These are phyloP conservation scores for Gymnorhina tibicen DNA, from an alignment of 2,113 vertebrate genomes.

Conservation along the genomic window DNA sequence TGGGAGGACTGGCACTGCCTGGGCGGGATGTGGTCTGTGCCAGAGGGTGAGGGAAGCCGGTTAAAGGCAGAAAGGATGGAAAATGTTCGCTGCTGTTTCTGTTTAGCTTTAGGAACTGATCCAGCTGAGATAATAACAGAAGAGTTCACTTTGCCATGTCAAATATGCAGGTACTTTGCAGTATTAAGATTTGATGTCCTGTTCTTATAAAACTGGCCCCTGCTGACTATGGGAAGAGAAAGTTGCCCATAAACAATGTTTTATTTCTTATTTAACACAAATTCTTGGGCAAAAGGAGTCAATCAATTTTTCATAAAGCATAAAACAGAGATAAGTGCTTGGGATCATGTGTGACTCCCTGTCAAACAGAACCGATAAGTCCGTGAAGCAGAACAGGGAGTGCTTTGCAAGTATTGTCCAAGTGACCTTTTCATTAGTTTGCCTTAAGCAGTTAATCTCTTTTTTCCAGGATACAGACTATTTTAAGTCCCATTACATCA, in stretches of 20 bases:
- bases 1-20: not conserved
- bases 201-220: slow-evolving; percentile 54
- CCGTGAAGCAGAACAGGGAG: slow-evolving; percentile 46
- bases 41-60: not conserved
- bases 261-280: slow-evolving; percentile 54
- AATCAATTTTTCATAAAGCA: slow-evolving; percentile 74
- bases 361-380: slow-evolving; percentile 61
- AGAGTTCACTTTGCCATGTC: slow-evolving; percentile 55
- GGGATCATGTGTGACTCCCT: slow-evolving; percentile 61
- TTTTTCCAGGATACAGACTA: slow-evolving; percentile 48
- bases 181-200: slow-evolving; percentile 61
- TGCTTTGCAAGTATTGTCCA: slow-evolving; percentile 42
- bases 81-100: slow-evolving; percentile 57
- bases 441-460: slow-evolving; percentile 59
- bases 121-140: slow-evolving; percentile 65
- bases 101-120: slow-evolving; percentile 59
- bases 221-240: slow-evolving; percentile 48
- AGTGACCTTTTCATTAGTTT: slow-evolving; percentile 64
- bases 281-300: slow-evolving; percentile 60
- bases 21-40: not conserved
- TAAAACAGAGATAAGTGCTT: slow-evolving; percentile 63
- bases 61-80: slow-evolving; percentile 37
- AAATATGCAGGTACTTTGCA: slow-evolving; percentile 68
- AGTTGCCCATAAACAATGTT: slow-evolving; percentile 62
- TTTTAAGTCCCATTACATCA: slow-evolving; percentile 60